A percentile compares a stretch with the other conserved stretches of the same genome.
Evolutionary conservation across 2,113 vertebrate genomes (phyloP).

Genomic region (Sitta europaea): DNA sequence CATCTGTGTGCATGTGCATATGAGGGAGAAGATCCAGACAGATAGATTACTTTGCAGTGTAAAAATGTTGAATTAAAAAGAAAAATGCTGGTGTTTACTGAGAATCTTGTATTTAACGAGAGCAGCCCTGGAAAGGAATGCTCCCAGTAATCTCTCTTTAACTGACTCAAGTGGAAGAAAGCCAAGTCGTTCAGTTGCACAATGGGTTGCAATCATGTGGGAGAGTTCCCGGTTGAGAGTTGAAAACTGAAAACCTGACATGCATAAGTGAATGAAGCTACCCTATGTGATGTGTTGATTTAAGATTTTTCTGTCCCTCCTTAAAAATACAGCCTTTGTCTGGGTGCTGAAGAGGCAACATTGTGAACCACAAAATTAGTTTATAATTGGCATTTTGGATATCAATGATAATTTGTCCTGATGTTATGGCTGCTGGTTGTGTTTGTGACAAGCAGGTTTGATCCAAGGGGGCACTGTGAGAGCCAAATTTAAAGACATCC

Average conservation of each 20-base stretch:
- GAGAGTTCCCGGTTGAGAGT: slow-evolving; percentile 62
- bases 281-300: neutral
- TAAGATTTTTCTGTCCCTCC: neutral
- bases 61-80: neutral
- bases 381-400: slow-evolving; percentile 53
- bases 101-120: neutral
- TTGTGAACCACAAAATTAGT: slow-evolving; percentile 48
- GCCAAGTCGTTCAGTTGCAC: slow-evolving; percentile 34
- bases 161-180: slow-evolving; percentile 39
- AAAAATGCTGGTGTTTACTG: neutral
- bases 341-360: neutral
- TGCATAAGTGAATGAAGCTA: slow-evolving; percentile 9
- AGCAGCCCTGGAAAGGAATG: slow-evolving; percentile 5
- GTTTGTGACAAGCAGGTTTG: slow-evolving; percentile 17
- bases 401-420: slow-evolving; percentile 59
- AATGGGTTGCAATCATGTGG: slow-evolving; percentile 50
- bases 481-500: slow-evolving; percentile 61
- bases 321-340: slow-evolving; percentile 39
- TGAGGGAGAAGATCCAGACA: neutral
- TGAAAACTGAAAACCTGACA: slow-evolving; percentile 51
- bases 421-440: slow-evolving; percentile 40
- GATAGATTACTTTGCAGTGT: neutral
- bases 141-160: slow-evolving; percentile 17
- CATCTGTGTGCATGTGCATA: neutral
- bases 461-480: slow-evolving; percentile 62